These are phyloP conservation scores for Gopherus flavomarginatus DNA, from an alignment of 2,113 vertebrate species.

Conservation along the genomic window DNA sequence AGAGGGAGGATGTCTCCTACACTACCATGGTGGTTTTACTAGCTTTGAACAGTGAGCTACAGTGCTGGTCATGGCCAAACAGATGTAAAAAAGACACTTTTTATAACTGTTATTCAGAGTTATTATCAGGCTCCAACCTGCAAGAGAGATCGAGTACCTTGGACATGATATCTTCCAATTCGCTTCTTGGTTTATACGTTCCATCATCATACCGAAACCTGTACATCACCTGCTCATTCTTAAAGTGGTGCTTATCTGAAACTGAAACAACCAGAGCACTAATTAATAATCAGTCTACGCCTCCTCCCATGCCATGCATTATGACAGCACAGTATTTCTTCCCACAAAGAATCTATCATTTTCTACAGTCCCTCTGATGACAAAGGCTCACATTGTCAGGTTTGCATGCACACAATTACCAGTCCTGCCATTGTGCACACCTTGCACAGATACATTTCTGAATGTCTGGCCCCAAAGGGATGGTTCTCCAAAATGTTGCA, in stretches of 20 bases:
- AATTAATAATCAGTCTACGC: not conserved
- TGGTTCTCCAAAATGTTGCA: not conserved
- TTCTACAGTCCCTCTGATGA: not conserved
- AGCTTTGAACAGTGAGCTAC: not conserved
- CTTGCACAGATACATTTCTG: not conserved
- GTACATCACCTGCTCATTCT: conserved; percentile 98
- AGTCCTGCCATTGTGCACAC: not conserved
- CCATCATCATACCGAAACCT: conserved; percentile 98
- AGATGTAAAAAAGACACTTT: not conserved
- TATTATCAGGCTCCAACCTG: not conserved
- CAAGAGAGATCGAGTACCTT: conserved; percentile 82
- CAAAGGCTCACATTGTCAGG: not conserved
- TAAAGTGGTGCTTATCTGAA: conserved; percentile 99
- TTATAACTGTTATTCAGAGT: not conserved
- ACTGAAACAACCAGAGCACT: conserved; percentile 75
- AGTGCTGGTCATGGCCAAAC: accelerated
- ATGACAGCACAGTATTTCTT: not conserved
- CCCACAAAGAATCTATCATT: not conserved
- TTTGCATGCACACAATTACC: not conserved
- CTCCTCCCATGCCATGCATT: not conserved
- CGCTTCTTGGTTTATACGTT: conserved; percentile 96
- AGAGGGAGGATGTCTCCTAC: not conserved
- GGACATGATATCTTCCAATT: conserved; percentile 97
- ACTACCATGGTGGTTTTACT: not conserved
- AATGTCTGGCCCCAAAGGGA: not conserved